Evolutionary conservation across 2,888 invertebrate species (phyloP), one percentile per base, ranked within the genome.

Genomic region (Euplagia quadripunctaria): DNA sequence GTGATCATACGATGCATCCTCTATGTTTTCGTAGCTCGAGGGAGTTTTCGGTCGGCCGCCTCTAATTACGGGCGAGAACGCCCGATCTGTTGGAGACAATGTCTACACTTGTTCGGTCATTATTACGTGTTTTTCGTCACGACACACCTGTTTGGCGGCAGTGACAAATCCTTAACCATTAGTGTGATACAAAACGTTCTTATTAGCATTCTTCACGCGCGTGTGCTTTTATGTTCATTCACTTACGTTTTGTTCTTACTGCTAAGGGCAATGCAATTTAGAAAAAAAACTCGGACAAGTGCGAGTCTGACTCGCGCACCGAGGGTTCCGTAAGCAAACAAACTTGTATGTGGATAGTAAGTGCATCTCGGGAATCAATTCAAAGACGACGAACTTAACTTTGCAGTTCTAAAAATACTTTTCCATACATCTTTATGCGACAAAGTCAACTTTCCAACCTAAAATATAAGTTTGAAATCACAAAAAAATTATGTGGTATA

Each of bases 131-230:
- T 91, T 91, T 90, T 89, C 89, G 87, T 89, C 89, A 89, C 89
- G 90, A 89, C 86, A 90, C 90, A 93, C 92, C 91, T 92, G 92
- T 90, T 91, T 87, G 86, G 85, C 87, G 85, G 86, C 87, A 86
- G 85, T 89, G 89, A 92, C 89, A 91, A 91, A 91, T 89, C 85
- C 83, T 78, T 77, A 76, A 68, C 82, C 86, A 90, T 91, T 89
- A 90, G 84, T 84, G 86, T 87, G 80, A 78, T 79, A 89, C 90
- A 88, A 90, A 89, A 87, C 83, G 85, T 75, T 77, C 79, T 78
- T 81, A 81, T 87, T 83, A 84, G 77, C 85, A 85, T 86, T 86
- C 83, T 82, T 79, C 80, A 84, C 82, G 81, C 82, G 81, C 82
- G 77, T 80, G 81, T 81, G 72, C 76, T n/a, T 51, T 58, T 70